phyloP scores from a whole-genome alignment of 2,797 vertebrate species.

The Micropoecilia bifurca region DNA sequence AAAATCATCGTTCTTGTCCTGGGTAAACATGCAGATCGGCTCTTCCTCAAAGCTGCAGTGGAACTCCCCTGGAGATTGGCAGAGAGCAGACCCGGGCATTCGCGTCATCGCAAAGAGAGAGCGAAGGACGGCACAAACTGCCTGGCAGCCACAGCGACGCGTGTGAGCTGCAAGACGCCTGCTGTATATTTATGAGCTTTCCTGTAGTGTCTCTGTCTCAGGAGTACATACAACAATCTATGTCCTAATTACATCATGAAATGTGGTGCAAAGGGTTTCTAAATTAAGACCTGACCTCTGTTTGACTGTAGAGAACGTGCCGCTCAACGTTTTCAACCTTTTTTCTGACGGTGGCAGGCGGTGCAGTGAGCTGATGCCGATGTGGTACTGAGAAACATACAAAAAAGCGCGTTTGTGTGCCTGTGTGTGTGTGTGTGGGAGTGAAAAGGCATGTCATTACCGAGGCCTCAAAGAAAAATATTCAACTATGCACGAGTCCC shows the following conservation, averaged over 20 bases:
- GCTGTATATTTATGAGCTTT: constrained; percentile 59
- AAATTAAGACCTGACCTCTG: constrained; percentile 64
- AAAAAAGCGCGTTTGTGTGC: constrained; percentile 14
- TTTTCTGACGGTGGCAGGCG: constrained; percentile 11
- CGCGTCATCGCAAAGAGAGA: constrained; percentile 24
- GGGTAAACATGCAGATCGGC: constrained; percentile 95
- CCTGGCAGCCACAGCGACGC: constrained; percentile 13
- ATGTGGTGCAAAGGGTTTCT: constrained; percentile 43
- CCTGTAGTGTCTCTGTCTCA: constrained; percentile 26
- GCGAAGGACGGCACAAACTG: constrained; percentile 3
- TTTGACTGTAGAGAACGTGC: constrained; percentile 41
- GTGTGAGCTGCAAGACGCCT: constrained; percentile 34
- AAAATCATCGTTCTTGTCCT: constrained; percentile 97
- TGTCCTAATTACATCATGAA: constrained; percentile 60
- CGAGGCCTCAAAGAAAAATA: constrained; percentile 16
- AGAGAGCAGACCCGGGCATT: constrained; percentile 47
- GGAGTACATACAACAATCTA: constrained; percentile 40
- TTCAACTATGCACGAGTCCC: constrained; percentile 16
- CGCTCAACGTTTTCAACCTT: constrained; percentile 25
- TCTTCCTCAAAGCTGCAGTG: constrained; percentile 98
- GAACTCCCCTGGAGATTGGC: constrained; percentile 89
- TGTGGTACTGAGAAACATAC: constrained; percentile 5
- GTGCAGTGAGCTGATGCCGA: constrained; percentile 25
- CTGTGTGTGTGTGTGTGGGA: constrained; percentile 19
- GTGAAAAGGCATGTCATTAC: constrained; percentile 7